Conservation (phyloP, 2,113 vertebrate genomes). For the Syngnathus scovelli region DNA sequence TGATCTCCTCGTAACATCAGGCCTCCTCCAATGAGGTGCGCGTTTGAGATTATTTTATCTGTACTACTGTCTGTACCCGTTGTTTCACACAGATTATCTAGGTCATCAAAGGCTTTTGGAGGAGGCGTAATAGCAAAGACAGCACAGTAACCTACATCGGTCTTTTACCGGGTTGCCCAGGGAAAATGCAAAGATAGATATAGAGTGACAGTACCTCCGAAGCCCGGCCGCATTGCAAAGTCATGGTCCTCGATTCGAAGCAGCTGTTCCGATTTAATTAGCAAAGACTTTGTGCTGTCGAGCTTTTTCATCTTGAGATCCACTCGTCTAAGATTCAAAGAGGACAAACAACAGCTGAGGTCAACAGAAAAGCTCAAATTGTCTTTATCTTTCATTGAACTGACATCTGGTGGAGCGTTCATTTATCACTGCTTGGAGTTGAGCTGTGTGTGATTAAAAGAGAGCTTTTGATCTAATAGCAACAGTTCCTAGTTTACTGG, state of each 20-base stretch:
- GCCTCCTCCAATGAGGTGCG: conserved; percentile 20
- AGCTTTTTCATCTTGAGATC: conserved; percentile 79
- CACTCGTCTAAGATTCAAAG: conserved; percentile 65
- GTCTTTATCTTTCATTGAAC: conserved; percentile 12
- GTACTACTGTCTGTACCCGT: conserved; percentile 45
- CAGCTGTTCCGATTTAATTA: conserved; percentile 80
- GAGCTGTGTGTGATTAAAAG: conserved; percentile 40
- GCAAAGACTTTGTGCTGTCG: conserved; percentile 80
- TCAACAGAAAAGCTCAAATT: neutral
- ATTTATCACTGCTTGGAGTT: conserved; percentile 37
- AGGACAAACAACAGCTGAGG: conserved; percentile 16
- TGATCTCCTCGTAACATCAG: conserved; percentile 6
- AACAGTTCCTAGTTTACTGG: conserved; percentile 13
- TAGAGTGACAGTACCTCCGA: conserved; percentile 73
- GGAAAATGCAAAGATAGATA: neutral
- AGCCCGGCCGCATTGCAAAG: conserved; percentile 86
- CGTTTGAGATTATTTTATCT: conserved; percentile 58
- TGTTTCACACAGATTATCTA: conserved; percentile 59
- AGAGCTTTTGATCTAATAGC: conserved; percentile 14
- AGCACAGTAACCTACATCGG: conserved; percentile 66
- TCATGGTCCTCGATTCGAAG: conserved; percentile 85
- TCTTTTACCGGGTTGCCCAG: neutral
- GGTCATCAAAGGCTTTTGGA: conserved; percentile 56
- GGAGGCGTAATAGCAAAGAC: conserved; percentile 37
- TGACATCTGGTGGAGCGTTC: conserved; percentile 46